Evolutionary conservation across 2,888 invertebrate species (phyloP).

Genomic region (Silvanus unidentatus): DNA sequence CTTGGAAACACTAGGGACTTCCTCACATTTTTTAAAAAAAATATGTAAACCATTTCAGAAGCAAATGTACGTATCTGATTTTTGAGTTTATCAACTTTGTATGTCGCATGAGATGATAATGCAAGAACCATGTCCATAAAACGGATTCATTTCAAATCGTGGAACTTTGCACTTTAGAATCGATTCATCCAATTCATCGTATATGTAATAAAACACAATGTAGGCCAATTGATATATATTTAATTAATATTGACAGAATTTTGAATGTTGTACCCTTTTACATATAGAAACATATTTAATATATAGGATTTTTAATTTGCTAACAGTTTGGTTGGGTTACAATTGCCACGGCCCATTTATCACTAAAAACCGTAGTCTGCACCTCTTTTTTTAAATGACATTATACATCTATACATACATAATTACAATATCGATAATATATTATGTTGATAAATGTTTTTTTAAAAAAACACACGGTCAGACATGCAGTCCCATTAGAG

Average conservation of each 20-base stretch:
- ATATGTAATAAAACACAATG: too few species aligned
- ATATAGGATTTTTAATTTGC: constrained; percentile 18
- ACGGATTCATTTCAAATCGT: too few species aligned
- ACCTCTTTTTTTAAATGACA: constrained; percentile 27
- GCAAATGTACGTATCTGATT: too few species aligned
- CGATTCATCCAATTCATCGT: too few species aligned
- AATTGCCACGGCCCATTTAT: constrained; percentile 11
- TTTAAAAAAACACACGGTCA: constrained; percentile 24
- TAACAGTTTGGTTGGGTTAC: constrained; percentile 6
- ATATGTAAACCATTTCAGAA: too few species aligned
- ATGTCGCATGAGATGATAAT: too few species aligned
- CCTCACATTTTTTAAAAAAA: too few species aligned
- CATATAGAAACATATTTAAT: constrained; percentile 40
- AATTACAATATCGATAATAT: constrained; percentile 35
- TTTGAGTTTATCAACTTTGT: too few species aligned
- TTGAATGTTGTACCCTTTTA: constrained; percentile 47
- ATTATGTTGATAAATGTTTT: constrained; percentile 18
- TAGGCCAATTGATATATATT: constrained; percentile 49
- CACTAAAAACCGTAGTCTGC: constrained; percentile 18
- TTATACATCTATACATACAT: constrained; percentile 42
- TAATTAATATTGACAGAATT: constrained; percentile 47
- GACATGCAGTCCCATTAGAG: constrained; percentile 56
- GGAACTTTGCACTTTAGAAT: too few species aligned
- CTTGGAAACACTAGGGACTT: too few species aligned
- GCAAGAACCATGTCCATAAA: too few species aligned